phyloP scores from a whole-genome alignment of 1,140 invertebrate species.

The Cephus cinctus region DNA sequence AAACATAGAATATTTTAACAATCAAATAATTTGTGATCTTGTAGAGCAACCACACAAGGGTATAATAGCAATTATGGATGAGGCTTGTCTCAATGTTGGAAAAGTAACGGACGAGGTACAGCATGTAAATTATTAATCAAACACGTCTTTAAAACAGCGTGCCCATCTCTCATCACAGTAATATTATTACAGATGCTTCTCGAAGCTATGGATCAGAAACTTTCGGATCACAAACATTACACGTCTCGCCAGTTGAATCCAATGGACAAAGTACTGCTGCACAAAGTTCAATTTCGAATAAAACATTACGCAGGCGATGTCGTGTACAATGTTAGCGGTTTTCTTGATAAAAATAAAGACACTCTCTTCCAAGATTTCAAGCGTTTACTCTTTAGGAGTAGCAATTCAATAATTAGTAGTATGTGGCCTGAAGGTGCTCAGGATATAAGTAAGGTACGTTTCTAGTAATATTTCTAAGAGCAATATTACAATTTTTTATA shows the following conservation, averaged over 20 bases:
- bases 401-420: slow-evolving; percentile 70
- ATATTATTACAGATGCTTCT: slow-evolving; percentile 71
- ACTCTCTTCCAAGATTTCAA: slow-evolving; percentile 96
- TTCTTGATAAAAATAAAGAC: slow-evolving; percentile 96
- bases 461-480: background rate
- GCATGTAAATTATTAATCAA: too few species aligned
- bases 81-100: slow-evolving; percentile 92
- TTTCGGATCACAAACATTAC: slow-evolving; percentile 87
- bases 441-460: slow-evolving; percentile 77
- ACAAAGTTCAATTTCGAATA: slow-evolving; percentile 82
- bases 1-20: slow-evolving; percentile 90
- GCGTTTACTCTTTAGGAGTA: slow-evolving; percentile 81
- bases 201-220: slow-evolving; percentile 90
- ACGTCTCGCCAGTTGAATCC: slow-evolving; percentile 82
- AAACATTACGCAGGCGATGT: slow-evolving; percentile 97
- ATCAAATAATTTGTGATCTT: slow-evolving; percentile 91
- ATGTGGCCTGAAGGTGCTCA: slow-evolving; percentile 97
- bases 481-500: slow-evolving; percentile 8
- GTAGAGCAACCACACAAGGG: slow-evolving; percentile 89
- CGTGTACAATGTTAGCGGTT: slow-evolving; percentile 84
- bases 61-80: slow-evolving; percentile 90
- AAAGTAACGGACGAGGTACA: slow-evolving; percentile 82
- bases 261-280: slow-evolving; percentile 76
- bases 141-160: too few species aligned
- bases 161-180: too few species aligned